These are phyloP conservation scores for Ooceraea biroi DNA, from an alignment of 1,140 invertebrate species.

Conservation along the genomic window DNA sequence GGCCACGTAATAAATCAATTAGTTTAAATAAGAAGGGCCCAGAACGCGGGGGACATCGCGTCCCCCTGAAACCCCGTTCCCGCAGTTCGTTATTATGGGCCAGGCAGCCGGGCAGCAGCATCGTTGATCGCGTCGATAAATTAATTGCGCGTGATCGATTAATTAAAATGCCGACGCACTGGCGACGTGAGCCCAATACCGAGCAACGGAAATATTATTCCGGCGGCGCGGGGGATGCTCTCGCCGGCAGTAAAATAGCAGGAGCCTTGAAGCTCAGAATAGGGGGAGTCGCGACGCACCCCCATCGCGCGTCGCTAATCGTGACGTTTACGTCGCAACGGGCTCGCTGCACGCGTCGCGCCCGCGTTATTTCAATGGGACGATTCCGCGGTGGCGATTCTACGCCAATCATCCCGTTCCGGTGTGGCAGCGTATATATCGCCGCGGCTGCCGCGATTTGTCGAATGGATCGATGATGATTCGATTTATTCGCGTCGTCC, in stretches of 20 bases:
- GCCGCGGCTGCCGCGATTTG: constrained; percentile 27
- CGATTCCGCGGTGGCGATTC: background rate
- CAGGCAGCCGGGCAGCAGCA: constrained; percentile 26
- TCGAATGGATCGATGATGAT: constrained; percentile 21
- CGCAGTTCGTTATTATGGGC: constrained; percentile 46
- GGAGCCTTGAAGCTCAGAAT: constrained; percentile 20
- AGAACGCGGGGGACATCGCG: background rate
- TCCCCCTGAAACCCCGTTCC: constrained; percentile 50
- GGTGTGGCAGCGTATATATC: background rate
- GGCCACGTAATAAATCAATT: constrained; percentile 59
- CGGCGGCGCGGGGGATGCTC: background rate
- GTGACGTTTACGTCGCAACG: constrained; percentile 27
- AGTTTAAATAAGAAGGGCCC: constrained; percentile 57
- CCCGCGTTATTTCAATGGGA: background rate
- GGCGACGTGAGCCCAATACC: constrained; percentile 43
- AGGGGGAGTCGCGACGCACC: too few relatives aligned
- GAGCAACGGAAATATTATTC: constrained; percentile 43
- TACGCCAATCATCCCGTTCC: constrained; percentile 1
- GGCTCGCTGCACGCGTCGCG: background rate
- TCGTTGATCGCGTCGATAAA: constrained; percentile 66
- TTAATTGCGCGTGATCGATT: constrained; percentile 69
- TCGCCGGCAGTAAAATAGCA: background rate
- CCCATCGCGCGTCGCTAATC: background rate
- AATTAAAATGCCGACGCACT: constrained; percentile 61
- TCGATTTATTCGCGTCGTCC: constrained; percentile 12